Conservation (phyloP, 2,113 vertebrate genomes). For the Strigops habroptila region DNA sequence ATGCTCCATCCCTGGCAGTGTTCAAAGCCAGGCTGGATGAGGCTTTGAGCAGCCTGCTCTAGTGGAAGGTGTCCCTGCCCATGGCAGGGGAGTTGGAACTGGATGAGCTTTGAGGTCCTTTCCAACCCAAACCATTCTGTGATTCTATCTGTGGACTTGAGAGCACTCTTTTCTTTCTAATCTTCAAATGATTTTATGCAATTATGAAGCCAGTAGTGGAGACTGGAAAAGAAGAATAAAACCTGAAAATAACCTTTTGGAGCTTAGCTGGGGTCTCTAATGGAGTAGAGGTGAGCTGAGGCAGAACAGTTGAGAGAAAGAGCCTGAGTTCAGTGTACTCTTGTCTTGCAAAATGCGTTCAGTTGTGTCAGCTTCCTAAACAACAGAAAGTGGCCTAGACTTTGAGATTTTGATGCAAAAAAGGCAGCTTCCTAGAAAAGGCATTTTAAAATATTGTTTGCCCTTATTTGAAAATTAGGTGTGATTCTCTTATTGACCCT, state of each 20-base stretch:
- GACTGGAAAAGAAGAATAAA: background rate
- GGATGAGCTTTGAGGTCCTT: background rate
- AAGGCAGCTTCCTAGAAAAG: background rate
- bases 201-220: background rate
- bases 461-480: background rate
- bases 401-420: background rate
- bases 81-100: background rate
- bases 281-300: background rate
- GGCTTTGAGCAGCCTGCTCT: background rate
- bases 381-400: background rate
- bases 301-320: background rate
- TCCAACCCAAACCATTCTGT: background rate
- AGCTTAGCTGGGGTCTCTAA: background rate
- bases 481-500: background rate
- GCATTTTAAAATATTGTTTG: background rate
- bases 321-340: background rate
- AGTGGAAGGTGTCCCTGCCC: background rate
- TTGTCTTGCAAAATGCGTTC: background rate
- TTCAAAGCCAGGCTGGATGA: background rate
- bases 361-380: background rate
- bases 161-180: background rate
- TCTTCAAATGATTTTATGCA: background rate
- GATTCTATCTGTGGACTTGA: background rate
- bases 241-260: background rate
- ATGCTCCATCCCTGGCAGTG: background rate